These are phyloP conservation scores for Urophycis tenuis DNA, from an alignment of 2,797 vertebrate genomes.

Conservation along the genomic window DNA sequence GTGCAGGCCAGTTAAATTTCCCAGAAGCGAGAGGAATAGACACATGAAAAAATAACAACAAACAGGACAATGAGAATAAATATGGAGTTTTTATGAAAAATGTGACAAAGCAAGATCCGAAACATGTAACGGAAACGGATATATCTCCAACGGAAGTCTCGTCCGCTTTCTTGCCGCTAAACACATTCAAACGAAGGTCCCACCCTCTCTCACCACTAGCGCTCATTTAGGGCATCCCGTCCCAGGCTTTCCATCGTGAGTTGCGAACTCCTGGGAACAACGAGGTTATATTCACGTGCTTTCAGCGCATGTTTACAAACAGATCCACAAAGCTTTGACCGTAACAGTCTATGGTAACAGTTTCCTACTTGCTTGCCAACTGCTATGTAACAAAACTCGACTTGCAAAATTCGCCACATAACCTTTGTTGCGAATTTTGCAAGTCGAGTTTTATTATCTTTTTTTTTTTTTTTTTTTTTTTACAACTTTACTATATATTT, in stretches of 20 bases:
- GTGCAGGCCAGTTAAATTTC: no score
- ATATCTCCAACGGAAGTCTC: background rate
- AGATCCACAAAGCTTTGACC: slow-evolving; percentile 37
- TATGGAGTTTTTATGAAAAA: background rate
- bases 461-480: no score
- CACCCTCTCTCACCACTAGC: background rate
- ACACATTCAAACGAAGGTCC: background rate
- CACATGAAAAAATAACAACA: background rate
- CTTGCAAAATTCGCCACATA: no score
- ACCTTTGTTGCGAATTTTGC: no score
- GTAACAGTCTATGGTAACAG: slow-evolving; percentile 9
- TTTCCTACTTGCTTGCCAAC: slow-evolving; percentile 13
- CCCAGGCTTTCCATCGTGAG: no score
- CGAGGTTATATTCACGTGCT: slow-evolving; percentile 15
- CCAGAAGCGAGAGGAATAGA: background rate
- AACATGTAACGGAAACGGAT: background rate
- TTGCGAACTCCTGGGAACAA: no score
- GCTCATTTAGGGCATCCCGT: background rate
- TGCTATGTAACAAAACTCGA: no score
- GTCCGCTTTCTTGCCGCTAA: background rate
- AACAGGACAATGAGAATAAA: background rate
- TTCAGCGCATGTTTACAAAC: slow-evolving; percentile 69
- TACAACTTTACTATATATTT: no score
- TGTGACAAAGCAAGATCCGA: background rate
- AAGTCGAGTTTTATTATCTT: background rate